Base-by-base conservation (phyloP, 2,797 vertebrate genomes). In the Fratercula arctica region DNA sequence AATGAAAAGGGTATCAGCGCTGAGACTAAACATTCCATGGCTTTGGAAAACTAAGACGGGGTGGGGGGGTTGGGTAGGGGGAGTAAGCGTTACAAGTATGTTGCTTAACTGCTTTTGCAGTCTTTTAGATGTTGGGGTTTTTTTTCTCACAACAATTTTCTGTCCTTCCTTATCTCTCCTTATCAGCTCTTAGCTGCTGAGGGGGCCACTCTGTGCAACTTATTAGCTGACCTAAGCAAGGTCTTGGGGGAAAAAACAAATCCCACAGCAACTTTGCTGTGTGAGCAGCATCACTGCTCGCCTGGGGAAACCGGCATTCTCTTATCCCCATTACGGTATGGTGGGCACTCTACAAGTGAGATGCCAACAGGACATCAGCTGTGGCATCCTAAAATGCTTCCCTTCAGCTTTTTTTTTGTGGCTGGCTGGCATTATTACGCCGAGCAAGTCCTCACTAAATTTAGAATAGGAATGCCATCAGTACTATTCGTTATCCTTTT, bases 11-110 rank as follows among this genome's bases (percentile, higher is more conserved):
- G 1, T 96, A 94, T 96, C 95, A 86, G 75, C 87, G 73, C 91
- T 90, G 87, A 97, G 97, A 97, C 96, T 96, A 97, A 96, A 96
- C 95, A 93, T 37, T 41, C 61, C 28, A 5, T 25, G 26, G 57
- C 57, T 95, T 90, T 89, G 85, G 72, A 85, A 97, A 94, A 64
- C n/a, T 75, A 57, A 85, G 43, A 45, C 9, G 3, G 43, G 43
- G 17, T 18, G 13, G 9, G 31, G 29, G 61, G 67, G 57, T 63
- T 23, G n/a, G 25, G 11, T 26, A 10, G 54, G 37, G 37, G 87
- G 10, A 72, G 37, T 41, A 61, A 82, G 63, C 33, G 90, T 69
- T 77, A 74, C 39, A 56, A 86, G 46, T 20, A 3, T 29, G 7
- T 93, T 80, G 50, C 75, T 81, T 72, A 37, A 37, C 57, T 25